phyloP scores from a whole-genome alignment of 92 coral and sea anemone species.

The Isaurus tuberculatus region DNA sequence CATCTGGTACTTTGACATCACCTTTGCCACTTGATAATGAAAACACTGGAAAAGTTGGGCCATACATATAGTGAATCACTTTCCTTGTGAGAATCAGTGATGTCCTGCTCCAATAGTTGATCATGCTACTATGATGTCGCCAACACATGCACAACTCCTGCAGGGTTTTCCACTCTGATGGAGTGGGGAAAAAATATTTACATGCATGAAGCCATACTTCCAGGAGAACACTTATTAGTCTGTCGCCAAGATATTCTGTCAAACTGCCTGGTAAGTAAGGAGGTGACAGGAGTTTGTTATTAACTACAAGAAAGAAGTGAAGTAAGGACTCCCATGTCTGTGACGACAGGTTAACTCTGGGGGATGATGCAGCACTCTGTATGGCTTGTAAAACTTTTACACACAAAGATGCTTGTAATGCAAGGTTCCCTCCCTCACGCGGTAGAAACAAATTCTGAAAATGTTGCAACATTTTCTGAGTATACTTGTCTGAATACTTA shows the following conservation, averaged over 20 bases:
- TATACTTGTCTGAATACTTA: constrained; percentile 80
- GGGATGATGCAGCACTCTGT: constrained; percentile 73
- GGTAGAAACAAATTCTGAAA: constrained; percentile 87
- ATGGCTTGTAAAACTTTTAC: constrained; percentile 81
- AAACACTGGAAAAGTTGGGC: constrained; percentile 80
- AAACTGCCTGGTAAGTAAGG: constrained; percentile 91
- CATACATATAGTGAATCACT: constrained; percentile 88
- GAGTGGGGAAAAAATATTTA: constrained; percentile 85
- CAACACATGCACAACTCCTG: constrained; percentile 95
- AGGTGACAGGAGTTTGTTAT: constrained; percentile 87
- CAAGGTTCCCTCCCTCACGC: constrained; percentile 85
- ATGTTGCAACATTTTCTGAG: constrained; percentile 87
- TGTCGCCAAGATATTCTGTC: constrained; percentile 87
- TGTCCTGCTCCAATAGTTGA: constrained; percentile 92
- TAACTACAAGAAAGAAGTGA: constrained; percentile 77
- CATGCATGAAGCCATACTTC: constrained; percentile 98
- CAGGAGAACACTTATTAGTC: constrained; percentile 78
- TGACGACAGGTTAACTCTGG: constrained; percentile 65
- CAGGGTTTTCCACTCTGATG: constrained; percentile 96
- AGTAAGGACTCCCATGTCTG: constrained; percentile 92
- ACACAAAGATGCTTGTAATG: constrained; percentile 94
- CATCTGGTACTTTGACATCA: constrained; percentile 86
- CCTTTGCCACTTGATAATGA: constrained; percentile 71
- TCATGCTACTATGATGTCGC: constrained; percentile 94
- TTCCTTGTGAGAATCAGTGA: constrained; percentile 78